These are phyloP conservation scores for Cephus rjabovi DNA, from an alignment of 2,888 invertebrate species.

Conservation along the genomic window DNA sequence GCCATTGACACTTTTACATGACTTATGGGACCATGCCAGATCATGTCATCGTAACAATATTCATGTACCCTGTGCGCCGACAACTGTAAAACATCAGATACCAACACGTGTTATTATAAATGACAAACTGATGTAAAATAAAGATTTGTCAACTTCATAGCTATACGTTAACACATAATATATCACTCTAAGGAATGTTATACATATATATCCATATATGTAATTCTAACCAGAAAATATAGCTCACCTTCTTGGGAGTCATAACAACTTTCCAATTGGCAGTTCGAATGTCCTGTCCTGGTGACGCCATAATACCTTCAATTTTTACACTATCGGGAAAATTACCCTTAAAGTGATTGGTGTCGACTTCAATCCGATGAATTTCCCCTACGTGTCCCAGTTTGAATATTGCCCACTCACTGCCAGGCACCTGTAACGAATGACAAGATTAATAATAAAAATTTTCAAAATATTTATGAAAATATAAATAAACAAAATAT, in stretches of 20 bases:
- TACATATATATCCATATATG: not conserved
- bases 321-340: slow-evolving; percentile 73
- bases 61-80: slow-evolving; percentile 69
- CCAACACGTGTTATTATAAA: not conserved
- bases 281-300: slow-evolving; percentile 57
- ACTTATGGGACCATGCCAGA: slow-evolving; percentile 64
- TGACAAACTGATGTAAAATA: not conserved
- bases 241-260: slow-evolving; percentile 69
- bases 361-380: slow-evolving; percentile 71
- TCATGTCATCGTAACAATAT: slow-evolving; percentile 57
- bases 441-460: not conserved
- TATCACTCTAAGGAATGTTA: not conserved
- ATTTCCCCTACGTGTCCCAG: slow-evolving; percentile 70
- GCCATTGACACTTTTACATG: slow-evolving; percentile 72
- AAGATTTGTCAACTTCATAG: slow-evolving; percentile 4
- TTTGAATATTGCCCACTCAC: slow-evolving; percentile 75
- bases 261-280: slow-evolving; percentile 68
- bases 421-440: slow-evolving; percentile 51
- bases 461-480: not conserved
- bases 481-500: slow-evolving; percentile 43
- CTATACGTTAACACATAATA: slow-evolving; percentile 16
- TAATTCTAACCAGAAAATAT: not conserved
- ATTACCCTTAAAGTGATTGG: slow-evolving; percentile 75
- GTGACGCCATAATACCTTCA: slow-evolving; percentile 67
- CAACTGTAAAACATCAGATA: slow-evolving; percentile 62